Evolutionary conservation across 2,797 vertebrate genomes (phyloP).

Genomic region (Urosaurus nigricauda): DNA sequence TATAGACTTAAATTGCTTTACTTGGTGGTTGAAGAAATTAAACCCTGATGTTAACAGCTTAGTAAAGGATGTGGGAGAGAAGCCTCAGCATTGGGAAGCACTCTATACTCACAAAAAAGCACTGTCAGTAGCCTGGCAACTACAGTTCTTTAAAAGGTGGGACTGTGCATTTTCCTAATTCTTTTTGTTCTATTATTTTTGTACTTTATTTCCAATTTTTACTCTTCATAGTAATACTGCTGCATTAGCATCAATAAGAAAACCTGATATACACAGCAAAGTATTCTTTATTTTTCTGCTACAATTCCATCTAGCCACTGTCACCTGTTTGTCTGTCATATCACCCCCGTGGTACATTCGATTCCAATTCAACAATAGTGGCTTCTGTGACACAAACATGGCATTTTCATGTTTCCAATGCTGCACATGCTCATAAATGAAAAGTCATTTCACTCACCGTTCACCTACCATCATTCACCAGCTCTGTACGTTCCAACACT

Average conservation of each 20-base stretch:
- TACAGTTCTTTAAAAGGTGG: slow-evolving; percentile 68
- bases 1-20: slow-evolving; percentile 53
- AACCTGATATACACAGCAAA: not conserved
- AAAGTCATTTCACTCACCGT: too few species aligned
- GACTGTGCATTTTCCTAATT: slow-evolving; percentile 35
- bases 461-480: too few species aligned
- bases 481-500: too few species aligned
- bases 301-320: not conserved
- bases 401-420: not conserved
- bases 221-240: not conserved
- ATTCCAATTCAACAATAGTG: not conserved
- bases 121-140: slow-evolving; percentile 78
- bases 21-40: slow-evolving; percentile 58
- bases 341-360: not conserved
- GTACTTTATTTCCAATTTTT: not conserved
- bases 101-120: slow-evolving; percentile 36
- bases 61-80: slow-evolving; percentile 59
- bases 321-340: not conserved
- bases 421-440: not conserved
- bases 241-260: not conserved
- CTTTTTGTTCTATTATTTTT: slow-evolving; percentile 30
- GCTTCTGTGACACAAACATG: not conserved
- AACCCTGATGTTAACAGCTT: slow-evolving; percentile 63
- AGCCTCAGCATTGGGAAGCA: slow-evolving; percentile 53
- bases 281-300: not conserved